Base-by-base conservation (phyloP, 2,113 vertebrate genomes). In the Loxodonta africana region DNA sequence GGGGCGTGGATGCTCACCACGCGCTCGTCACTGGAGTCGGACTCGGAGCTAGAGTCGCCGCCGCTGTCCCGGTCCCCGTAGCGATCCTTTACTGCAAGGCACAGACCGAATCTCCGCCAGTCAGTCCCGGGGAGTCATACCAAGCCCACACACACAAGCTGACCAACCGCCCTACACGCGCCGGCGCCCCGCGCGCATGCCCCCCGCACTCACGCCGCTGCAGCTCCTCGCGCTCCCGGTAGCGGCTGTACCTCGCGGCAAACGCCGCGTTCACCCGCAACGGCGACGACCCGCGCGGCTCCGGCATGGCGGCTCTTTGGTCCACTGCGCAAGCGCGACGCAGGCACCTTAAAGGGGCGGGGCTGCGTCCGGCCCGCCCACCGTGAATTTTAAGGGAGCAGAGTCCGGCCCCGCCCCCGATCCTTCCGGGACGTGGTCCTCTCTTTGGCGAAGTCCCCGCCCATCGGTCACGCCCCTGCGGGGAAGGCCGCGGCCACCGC, bases 181-280 rank as follows among this genome's bases (percentile, higher is more conserved):
- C n/a, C 8, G 12, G 25, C 15, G 17, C 26, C 76, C 93, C 37
- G 14, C 2, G 15, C 26, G 28, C 88, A 37, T 21, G 48, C 33
- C 37, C 30, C 80, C 80, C 57, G 17, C 25, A 99, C 99, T 99
- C 98, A 99, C 99, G 98, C 71, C 98, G 99, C 97, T 99, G 99
- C 48, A 99, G 97, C 91, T 99, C 99, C 90, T 99, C 99, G 30
- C 98, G 99, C 96, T 99, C 99, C 73, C 99, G 99, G 95, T 99
- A 99, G 80, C 98, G 99, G 0, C 99, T 98, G 83, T 99, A 99
- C 67, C 98, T 99, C 60, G 99, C 98, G 0, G 99, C 99, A 37
- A 99, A 99, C 6, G 98, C 98, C 2, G 97, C 95, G 96, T 99
- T 99, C 8, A 99, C 99, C 48, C 98, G 99, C 1, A 99, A 82